Conservation (phyloP, 1,140 invertebrate species). For the Philaenus spumarius region DNA sequence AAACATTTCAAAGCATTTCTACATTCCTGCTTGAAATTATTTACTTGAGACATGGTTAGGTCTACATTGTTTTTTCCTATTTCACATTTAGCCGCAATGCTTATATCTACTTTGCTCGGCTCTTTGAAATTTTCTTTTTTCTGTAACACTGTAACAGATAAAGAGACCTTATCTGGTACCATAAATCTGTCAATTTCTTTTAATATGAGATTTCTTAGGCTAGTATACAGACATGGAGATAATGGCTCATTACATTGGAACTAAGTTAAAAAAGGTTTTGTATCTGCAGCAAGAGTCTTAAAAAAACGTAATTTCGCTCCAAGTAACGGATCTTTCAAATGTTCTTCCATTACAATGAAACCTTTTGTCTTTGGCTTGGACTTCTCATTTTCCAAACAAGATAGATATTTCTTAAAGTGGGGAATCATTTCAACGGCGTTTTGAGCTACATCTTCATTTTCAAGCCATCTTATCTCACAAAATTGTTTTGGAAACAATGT, state of each 20-base stretch:
- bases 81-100: not conserved
- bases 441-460: too few relatives aligned
- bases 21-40: conserved; percentile 1
- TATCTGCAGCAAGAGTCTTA: conserved; percentile 4
- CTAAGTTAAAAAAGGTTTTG: conserved; percentile 19
- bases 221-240: conserved; percentile 15
- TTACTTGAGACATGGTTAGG: not conserved
- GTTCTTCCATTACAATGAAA: too few relatives aligned
- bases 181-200: not conserved
- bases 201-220: not conserved
- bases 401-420: too few relatives aligned
- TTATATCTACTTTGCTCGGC: not conserved
- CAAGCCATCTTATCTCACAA: too few relatives aligned
- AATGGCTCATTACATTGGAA: conserved; percentile 23
- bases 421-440: too few relatives aligned
- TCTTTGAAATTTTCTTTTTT: not conserved
- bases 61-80: conserved; percentile 1
- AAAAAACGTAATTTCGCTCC: not conserved
- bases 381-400: too few relatives aligned
- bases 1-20: not conserved
- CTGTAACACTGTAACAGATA: not conserved
- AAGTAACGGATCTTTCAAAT: not conserved
- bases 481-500: too few relatives aligned
- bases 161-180: not conserved
- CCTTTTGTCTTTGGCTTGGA: too few relatives aligned